These are phyloP conservation scores for Ellobius talpinus DNA, from an alignment of 2,113 vertebrate species.

Conservation along the genomic window DNA sequence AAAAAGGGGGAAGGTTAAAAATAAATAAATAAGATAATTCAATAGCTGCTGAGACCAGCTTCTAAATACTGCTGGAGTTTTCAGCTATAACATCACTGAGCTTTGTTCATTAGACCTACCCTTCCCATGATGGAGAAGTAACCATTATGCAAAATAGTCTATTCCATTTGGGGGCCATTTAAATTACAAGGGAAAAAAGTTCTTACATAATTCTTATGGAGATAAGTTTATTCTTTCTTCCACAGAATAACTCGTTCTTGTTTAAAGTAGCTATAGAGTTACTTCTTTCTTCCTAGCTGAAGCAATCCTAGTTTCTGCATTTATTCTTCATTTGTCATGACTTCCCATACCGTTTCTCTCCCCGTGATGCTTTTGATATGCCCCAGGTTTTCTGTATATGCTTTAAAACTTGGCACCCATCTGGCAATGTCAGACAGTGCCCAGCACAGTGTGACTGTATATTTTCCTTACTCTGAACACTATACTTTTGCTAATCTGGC, in stretches of 20 bases:
- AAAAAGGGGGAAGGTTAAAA: background rate
- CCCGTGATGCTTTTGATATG: background rate
- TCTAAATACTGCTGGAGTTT: background rate
- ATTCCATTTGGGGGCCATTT: background rate
- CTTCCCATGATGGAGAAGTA: background rate
- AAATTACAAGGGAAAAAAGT: background rate
- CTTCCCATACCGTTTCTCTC: constrained; percentile 6
- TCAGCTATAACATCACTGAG: background rate
- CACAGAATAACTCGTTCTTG: background rate
- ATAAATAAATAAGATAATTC: background rate
- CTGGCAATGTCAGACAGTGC: background rate
- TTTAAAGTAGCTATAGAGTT: background rate
- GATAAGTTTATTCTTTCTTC: background rate
- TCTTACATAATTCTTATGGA: background rate
- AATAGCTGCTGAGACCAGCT: background rate
- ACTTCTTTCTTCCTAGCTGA: background rate
- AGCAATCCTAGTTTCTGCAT: constrained; percentile 27
- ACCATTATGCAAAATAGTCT: background rate
- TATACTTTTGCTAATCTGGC: constrained; percentile 55
- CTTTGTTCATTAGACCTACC: background rate
- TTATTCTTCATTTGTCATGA: background rate
- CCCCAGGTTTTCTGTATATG: constrained; percentile 33
- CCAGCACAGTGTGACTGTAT: background rate
- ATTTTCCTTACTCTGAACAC: constrained; percentile 33
- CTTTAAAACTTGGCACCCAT: constrained; percentile 3